A percentile compares a stretch with the other conserved stretches of the same genome.
Conservation (phyloP, 1,140 invertebrate species). For the Drosophila tani region DNA sequence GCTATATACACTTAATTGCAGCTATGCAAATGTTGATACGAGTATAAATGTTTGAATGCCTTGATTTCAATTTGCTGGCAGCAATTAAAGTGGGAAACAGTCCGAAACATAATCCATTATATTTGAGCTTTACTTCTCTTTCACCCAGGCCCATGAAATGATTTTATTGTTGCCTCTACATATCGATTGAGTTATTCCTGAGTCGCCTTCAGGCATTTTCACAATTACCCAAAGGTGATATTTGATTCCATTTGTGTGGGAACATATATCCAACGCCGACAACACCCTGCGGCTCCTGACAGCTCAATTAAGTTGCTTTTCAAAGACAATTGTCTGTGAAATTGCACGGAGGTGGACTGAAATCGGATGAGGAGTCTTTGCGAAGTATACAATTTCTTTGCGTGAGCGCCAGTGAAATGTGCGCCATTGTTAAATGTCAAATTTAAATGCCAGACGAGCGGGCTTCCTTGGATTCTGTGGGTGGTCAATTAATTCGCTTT, state of each 20-base stretch:
- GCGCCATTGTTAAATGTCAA: conserved; percentile 51
- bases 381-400: conserved; percentile 29
- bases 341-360: conserved; percentile 8
- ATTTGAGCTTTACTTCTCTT: not conserved
- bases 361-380: not conserved
- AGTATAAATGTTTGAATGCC: conserved; percentile 4
- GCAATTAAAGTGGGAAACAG: conserved; percentile 1
- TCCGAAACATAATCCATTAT: not conserved
- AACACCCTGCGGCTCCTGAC: conserved; percentile 16
- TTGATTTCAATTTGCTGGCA: conserved; percentile 18
- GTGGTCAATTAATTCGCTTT: conserved; percentile 29
- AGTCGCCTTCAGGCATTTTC: not conserved
- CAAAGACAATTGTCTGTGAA: conserved; percentile 37
- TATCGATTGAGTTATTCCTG: conserved; percentile 23
- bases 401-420: conserved; percentile 30
- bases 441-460: conserved; percentile 42
- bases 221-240: conserved; percentile 31
- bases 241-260: conserved; percentile 16
- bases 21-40: conserved; percentile 10
- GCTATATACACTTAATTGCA: conserved; percentile 38
- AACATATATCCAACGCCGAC: not conserved
- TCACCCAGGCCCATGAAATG: not conserved
- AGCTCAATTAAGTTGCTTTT: conserved; percentile 45
- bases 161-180: not conserved
- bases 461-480: conserved; percentile 9